Evolutionary conservation across 2,113 vertebrate species (phyloP), one percentile per base, ranked within the genome.

Genomic region (Pangasianodon hypophthalmus): DNA sequence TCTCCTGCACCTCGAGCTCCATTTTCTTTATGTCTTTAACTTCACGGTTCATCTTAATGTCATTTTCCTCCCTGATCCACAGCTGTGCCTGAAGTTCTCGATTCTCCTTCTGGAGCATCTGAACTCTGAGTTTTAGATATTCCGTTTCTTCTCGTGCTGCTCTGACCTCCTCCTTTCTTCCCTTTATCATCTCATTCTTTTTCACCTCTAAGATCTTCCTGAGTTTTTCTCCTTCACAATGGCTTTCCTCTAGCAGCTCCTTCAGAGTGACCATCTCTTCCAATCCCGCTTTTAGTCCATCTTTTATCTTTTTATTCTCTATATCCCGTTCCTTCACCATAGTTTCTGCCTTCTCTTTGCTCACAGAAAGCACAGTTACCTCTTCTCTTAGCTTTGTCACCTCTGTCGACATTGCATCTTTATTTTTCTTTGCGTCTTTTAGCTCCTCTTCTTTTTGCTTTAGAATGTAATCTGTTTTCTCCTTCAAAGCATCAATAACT

Each of bases 231-330:
- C 92, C 95, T 54, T 96, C 94, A 1, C 73, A 10, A 24, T 94
- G 94, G 91, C 94, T 95, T 86, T 95, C 94, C 93, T 95, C 90
- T 84, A 96, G 92, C 44, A 95, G 92, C 32, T 90, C 85, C 29
- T 95, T 94, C 24, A 96, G 92, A 0, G 79, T 90, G 41, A 86
- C 91, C 93, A 94, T 90, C 93, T 96, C 95, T 86, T 94, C 77
- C 90, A 94, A 81, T 0, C 92, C 93, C 0, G 32, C 85, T 32
- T 56, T 93, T 58, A 96, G 91, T 1, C 90, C 94, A 26, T 93
- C 90, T 60, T 90, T 93, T 91, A 94, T 92, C 88, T 92, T 92
- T 90, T 92, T 89, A 73, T 73, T 92, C 77, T 95, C 93, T 52
- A 46, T 85, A 89, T 92, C 90, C 80, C 82, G 86, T 87, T 95